Conservation (phyloP, 2,888 invertebrate genomes). For the Alsophila aescularia region DNA sequence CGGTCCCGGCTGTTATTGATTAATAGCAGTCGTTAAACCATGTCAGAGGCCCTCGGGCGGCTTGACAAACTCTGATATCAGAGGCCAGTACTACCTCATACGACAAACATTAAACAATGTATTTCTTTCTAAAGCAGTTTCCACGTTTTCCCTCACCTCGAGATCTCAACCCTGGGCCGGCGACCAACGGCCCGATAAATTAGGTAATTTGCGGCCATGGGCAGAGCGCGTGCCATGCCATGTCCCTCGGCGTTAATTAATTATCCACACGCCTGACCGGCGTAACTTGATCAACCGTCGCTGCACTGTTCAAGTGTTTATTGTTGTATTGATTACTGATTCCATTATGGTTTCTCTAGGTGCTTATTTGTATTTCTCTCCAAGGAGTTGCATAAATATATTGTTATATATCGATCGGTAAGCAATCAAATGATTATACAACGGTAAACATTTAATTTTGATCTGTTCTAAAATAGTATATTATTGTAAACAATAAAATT, state of each 20-base stretch:
- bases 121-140: not conserved
- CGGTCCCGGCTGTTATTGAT: too few relatives aligned
- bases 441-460: too few relatives aligned
- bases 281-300: constrained; percentile 63
- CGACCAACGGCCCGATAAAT: constrained; percentile 36
- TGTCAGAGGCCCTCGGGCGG: too few relatives aligned
- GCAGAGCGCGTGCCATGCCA: constrained; percentile 35
- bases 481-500: too few relatives aligned
- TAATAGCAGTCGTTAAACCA: too few relatives aligned
- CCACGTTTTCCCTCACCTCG: constrained; percentile 6
- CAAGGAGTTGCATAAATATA: too few relatives aligned
- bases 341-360: not conserved
- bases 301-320: constrained; percentile 35
- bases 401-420: too few relatives aligned
- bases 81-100: too few relatives aligned
- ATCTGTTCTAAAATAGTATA: too few relatives aligned
- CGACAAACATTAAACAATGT: not conserved
- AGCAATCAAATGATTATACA: too few relatives aligned
- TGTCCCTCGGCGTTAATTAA: constrained; percentile 61
- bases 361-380: too few relatives aligned
- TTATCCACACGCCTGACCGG: constrained; percentile 58
- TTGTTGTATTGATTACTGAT: constrained; percentile 7
- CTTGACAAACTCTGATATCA: too few relatives aligned
- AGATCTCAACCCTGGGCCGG: constrained; percentile 22
- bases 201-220: constrained; percentile 37